Conservation (phyloP, 2,113 vertebrate genomes). For the Neoarius graeffei region DNA sequence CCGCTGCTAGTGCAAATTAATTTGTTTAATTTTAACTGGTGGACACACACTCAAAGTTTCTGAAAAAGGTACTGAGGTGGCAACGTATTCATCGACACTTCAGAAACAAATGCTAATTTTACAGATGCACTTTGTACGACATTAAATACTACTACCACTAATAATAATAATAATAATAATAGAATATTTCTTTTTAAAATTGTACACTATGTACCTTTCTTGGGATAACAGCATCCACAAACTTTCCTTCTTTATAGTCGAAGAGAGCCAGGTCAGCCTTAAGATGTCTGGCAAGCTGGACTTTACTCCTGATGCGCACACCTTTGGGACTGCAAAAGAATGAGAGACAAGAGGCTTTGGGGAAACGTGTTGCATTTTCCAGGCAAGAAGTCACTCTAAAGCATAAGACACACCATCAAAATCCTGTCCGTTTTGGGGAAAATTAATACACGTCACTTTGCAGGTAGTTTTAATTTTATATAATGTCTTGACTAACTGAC, state of each 20-base stretch:
- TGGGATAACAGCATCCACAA: constrained; percentile 55
- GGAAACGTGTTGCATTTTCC: background rate
- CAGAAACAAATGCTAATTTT: background rate
- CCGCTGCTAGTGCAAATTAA: no score
- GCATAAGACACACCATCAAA: background rate
- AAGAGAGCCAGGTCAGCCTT: constrained; percentile 69
- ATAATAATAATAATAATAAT: background rate
- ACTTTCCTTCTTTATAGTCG: constrained; percentile 71
- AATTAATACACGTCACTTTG: background rate
- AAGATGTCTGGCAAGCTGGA: constrained; percentile 69
- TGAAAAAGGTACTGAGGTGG: background rate
- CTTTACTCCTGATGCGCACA: constrained; percentile 73
- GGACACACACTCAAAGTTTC: background rate
- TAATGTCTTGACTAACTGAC: background rate
- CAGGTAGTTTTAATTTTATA: background rate
- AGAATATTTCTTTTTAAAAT: background rate
- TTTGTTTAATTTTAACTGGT: background rate
- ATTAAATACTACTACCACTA: background rate
- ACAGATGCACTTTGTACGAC: background rate
- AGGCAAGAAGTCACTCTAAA: background rate
- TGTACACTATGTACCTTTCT: constrained; percentile 37
- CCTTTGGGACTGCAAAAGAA: constrained; percentile 67
- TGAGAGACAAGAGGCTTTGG: background rate
- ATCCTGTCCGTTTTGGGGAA: background rate
- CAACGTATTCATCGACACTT: background rate